Percentiles rank a stretch among this genome's conserved stretches.
Conservation (phyloP, 2,888 invertebrate species). For the Noctua comes region DNA sequence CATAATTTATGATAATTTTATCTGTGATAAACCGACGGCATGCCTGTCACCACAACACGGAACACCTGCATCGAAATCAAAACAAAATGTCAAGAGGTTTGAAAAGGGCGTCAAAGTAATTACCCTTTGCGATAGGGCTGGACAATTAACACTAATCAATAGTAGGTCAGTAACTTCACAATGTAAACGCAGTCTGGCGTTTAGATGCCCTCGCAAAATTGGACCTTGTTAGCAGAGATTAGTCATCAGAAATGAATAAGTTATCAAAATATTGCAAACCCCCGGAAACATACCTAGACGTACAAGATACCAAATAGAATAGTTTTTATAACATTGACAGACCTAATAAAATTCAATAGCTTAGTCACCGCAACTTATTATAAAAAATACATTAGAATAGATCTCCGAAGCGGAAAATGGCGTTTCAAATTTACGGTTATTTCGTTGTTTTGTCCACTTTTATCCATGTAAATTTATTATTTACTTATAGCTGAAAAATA, state of each 20-base stretch:
- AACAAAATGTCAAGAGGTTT: slow-evolving; percentile 31
- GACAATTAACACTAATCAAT: slow-evolving; percentile 62
- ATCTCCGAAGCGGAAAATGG: slow-evolving; percentile 87
- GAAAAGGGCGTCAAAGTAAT: slow-evolving; percentile 44
- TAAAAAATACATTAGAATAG: slow-evolving; percentile 81
- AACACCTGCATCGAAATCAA: slow-evolving; percentile 23
- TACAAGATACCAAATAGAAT: slow-evolving; percentile 30
- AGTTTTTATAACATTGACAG: slow-evolving; percentile 34
- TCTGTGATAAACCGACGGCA: slow-evolving; percentile 15
- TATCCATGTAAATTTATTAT: slow-evolving; percentile 13
- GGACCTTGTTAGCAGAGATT: slow-evolving; percentile 77
- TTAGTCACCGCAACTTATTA: slow-evolving; percentile 67
- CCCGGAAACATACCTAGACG: slow-evolving; percentile 8
- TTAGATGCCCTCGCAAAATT: slow-evolving; percentile 66
- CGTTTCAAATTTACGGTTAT: slow-evolving; percentile 82
- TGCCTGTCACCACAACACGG: not conserved
- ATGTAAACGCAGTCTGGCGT: slow-evolving; percentile 55
- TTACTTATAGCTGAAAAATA: slow-evolving; percentile 1
- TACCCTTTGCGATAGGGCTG: slow-evolving; percentile 61
- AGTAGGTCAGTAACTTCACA: slow-evolving; percentile 67
- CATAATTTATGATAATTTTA: slow-evolving; percentile 15
- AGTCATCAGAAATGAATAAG: slow-evolving; percentile 80
- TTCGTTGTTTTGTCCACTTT: slow-evolving; percentile 57
- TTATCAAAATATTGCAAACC: slow-evolving; percentile 60
- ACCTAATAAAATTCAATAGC: slow-evolving; percentile 56